These are phyloP conservation scores for Origma solitaria DNA, from an alignment of 2,113 vertebrate genomes.

Conservation along the genomic window DNA sequence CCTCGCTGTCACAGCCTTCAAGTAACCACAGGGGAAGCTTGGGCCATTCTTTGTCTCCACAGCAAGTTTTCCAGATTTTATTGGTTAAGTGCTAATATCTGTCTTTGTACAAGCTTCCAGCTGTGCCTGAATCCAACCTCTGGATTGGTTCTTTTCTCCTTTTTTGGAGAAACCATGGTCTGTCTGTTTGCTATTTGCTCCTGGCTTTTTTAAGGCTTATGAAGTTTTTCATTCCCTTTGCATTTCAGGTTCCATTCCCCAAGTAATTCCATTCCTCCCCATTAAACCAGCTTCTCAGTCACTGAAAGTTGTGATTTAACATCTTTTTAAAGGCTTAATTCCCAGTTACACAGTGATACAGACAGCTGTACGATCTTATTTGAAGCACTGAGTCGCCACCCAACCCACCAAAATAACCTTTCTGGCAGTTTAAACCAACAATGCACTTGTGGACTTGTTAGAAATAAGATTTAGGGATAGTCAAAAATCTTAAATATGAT, in stretches of 20 bases:
- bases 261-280: not conserved
- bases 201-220: not conserved
- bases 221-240: not conserved
- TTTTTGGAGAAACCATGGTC: not conserved
- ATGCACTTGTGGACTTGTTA: not conserved
- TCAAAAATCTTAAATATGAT: not conserved
- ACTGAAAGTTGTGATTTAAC: not conserved
- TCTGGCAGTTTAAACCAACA: not conserved
- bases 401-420: not conserved
- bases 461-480: not conserved
- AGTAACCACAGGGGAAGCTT: not conserved
- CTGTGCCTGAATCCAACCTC: not conserved
- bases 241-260: not conserved
- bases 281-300: not conserved
- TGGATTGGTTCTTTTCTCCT: constrained; percentile 1
- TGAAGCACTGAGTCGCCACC: not conserved
- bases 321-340: not conserved
- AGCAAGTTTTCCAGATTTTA: not conserved
- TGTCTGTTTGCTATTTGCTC: not conserved
- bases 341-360: not conserved
- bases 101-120: not conserved
- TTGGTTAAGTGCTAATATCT: not conserved
- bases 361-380: not conserved
- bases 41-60: not conserved
- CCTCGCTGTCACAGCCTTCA: not conserved